Evolutionary conservation across 2,888 invertebrate species (phyloP).

Genomic region (Pseudanteris insignis): DNA sequence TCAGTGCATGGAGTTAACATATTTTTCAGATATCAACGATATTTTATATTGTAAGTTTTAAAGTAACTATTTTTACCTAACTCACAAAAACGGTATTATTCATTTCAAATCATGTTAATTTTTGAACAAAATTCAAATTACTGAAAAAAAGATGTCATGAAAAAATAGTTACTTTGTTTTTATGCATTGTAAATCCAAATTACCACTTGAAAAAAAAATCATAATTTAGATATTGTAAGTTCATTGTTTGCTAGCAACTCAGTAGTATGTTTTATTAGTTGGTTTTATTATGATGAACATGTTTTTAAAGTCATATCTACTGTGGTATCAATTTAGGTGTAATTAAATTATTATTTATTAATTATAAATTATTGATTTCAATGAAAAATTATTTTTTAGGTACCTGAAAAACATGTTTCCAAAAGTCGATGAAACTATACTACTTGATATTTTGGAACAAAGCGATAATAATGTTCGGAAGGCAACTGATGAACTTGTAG

Average conservation of each 20-base stretch:
- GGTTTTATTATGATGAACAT: constrained; percentile 8
- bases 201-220: constrained; percentile 13
- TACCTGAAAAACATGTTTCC: constrained; percentile 92
- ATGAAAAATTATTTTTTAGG: constrained; percentile 67
- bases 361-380: background rate
- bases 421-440: constrained; percentile 86
- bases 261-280: constrained; percentile 39
- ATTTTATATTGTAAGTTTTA: too few relatives aligned
- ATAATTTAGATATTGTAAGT: constrained; percentile 27
- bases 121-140: constrained; percentile 7
- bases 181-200: constrained; percentile 23
- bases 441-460: constrained; percentile 83
- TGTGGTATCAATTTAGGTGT: constrained; percentile 7
- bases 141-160: background rate
- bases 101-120: background rate
- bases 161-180: constrained; percentile 22
- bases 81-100: background rate
- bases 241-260: constrained; percentile 39
- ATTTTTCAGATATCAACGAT: constrained; percentile 8
- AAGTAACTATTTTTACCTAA: constrained; percentile 24
- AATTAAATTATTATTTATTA: constrained; percentile 4
- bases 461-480: constrained; percentile 92
- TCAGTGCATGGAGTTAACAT: constrained; percentile 34
- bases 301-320: background rate
- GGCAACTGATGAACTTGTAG: constrained; percentile 81